Evolutionary conservation across 2,888 invertebrate species (phyloP).

Genomic region (Apoda limacodes): DNA sequence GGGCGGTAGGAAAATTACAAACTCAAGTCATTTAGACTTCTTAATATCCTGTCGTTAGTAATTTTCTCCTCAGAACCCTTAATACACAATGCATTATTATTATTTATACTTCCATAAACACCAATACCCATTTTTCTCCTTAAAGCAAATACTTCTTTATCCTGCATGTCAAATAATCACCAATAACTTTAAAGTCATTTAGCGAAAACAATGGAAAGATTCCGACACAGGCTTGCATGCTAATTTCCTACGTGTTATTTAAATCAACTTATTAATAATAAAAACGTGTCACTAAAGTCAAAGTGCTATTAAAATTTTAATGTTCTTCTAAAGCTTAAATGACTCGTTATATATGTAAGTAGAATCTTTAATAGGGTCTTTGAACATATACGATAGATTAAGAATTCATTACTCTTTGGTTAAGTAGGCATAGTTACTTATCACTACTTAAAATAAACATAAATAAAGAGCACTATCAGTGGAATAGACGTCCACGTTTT

Average conservation of each 20-base stretch:
- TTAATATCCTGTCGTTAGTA: too few relatives aligned
- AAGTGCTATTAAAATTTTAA: constrained; percentile 57
- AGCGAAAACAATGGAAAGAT: constrained; percentile 68
- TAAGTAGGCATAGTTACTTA: too few relatives aligned
- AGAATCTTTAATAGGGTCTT: constrained; percentile 46
- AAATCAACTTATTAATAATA: constrained; percentile 65
- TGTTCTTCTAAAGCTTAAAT: constrained; percentile 60
- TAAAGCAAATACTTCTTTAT: constrained; percentile 42
- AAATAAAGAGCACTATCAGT: too few relatives aligned
- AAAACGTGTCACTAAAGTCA: constrained; percentile 41
- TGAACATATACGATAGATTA: constrained; percentile 35
- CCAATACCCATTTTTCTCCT: constrained; percentile 42
- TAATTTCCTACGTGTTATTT: constrained; percentile 56
- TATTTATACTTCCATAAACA: too few relatives aligned
- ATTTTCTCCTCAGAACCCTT: too few relatives aligned
- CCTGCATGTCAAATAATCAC: constrained; percentile 59
- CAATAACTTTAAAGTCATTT: constrained; percentile 67
- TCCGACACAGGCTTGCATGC: constrained; percentile 44
- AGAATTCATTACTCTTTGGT: too few relatives aligned
- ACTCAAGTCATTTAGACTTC: too few relatives aligned
- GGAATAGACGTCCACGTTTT: too few relatives aligned
- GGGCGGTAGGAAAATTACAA: too few relatives aligned
- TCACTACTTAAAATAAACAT: constrained; percentile 14
- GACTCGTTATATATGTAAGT: too few relatives aligned
- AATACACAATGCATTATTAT: too few relatives aligned